Evolutionary conservation across 2,888 invertebrate genomes (phyloP), one percentile per base, ranked within the genome.

Genomic region (Sthenelais limicola): DNA sequence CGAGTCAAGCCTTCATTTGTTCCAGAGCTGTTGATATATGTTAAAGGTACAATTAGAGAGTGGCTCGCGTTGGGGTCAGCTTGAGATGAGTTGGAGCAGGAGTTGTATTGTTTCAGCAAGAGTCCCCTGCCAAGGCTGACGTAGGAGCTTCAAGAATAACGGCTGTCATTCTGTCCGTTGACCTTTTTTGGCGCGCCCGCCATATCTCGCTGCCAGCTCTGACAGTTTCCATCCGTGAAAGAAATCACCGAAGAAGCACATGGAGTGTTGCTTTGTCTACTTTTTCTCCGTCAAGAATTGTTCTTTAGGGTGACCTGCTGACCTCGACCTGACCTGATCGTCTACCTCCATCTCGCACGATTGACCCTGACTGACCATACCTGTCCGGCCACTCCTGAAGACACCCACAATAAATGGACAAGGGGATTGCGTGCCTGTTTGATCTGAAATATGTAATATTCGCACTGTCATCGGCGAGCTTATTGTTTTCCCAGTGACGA

Each of bases 361-460:
- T 62, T 62, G 62, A 62, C 62, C 62, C 38, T 38, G 62, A 62
- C 38, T 62, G 62, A 62, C 62, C 62, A 62, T 43, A 62, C 35
- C 62, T 62, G 62, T 62, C 62, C 21, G 62, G 26, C 62, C 62
- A 38, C 38, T 26, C 62, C 43, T 26, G 26, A 26, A 24, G 62
- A 35, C 62, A 38, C 38, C 62, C 26, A 43, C 62, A 62, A 62
- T 62, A 62, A 62, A 62, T 62, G 62, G 62, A 62, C 62, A 38
- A 62, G 62, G 62, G 43, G 62, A 62, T 62, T 62, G 62, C 62
- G 62, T 38, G 62, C 62, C 62, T 62, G 35, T 62, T 62, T 62
- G 62, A 62, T 62, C 62, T 62, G 62, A 62, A 62, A 62, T 62
- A 62, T 62, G 62, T 62, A 62, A 62, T 62, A 62, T 62, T 62